Evolutionary conservation across 2,888 invertebrate species (phyloP).

Genomic region (Paralinhomoeus sp.): DNA sequence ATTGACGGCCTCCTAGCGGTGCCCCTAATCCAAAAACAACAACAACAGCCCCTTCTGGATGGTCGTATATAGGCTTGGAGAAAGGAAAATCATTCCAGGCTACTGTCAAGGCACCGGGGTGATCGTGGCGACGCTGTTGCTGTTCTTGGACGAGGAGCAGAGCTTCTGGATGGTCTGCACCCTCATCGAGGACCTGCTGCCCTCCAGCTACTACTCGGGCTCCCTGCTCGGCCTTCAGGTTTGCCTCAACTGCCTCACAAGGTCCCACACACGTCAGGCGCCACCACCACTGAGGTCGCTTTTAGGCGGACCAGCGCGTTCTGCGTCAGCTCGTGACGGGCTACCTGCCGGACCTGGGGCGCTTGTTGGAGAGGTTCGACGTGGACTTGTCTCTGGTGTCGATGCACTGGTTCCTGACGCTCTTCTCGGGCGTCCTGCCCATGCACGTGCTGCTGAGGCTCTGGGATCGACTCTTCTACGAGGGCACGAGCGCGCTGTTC

Average conservation of each 20-base stretch:
- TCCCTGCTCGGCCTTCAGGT: conserved; percentile 46
- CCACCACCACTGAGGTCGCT: neutral
- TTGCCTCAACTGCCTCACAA: neutral
- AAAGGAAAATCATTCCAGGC: neutral
- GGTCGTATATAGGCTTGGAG: neutral
- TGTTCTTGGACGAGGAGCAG: conserved; percentile 91
- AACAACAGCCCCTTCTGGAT: no score
- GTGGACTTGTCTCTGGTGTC: conserved; percentile 68
- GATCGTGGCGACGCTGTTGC: conserved; percentile 69
- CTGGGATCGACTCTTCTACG: conserved; percentile 91
- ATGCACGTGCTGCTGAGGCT: conserved; percentile 73
- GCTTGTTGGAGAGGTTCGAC: conserved; percentile 71
- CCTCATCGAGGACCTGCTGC: conserved; percentile 88
- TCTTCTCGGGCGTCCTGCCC: conserved; percentile 86
- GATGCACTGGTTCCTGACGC: conserved; percentile 85
- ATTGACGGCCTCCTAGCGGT: conserved; percentile 39
- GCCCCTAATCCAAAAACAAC: no score
- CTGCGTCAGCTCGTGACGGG: conserved; percentile 66
- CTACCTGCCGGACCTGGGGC: conserved; percentile 58
- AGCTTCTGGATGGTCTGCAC: conserved; percentile 98
- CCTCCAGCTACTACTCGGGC: conserved; percentile 86
- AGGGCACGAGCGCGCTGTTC: conserved; percentile 78
- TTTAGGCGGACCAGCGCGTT: conserved; percentile 88
- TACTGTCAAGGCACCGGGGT: conserved; percentile 18
- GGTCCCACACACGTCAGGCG: no score